These are phyloP conservation scores for Brachionus manjavacas DNA, from an alignment of 1,140 invertebrate species.

Conservation along the genomic window DNA sequence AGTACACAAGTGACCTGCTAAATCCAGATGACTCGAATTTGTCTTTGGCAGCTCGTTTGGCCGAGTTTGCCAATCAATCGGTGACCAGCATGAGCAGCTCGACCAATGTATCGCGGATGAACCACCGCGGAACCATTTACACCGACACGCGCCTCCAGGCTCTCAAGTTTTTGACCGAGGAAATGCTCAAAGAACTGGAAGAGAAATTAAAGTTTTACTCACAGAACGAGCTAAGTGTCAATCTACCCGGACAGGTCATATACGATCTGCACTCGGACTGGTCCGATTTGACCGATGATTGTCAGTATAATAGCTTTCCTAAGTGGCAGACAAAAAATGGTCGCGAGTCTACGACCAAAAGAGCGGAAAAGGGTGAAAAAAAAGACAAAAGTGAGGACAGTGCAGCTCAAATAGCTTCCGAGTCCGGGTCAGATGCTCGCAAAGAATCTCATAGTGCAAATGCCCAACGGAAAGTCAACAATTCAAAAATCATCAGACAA, in stretches of 20 bases:
- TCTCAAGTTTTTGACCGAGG: slow-evolving; percentile 32
- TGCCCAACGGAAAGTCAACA: neutral
- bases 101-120: neutral
- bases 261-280: slow-evolving; percentile 38
- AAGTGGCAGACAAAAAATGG: slow-evolving; percentile 38
- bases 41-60: neutral
- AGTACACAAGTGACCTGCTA: neutral
- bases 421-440: neutral
- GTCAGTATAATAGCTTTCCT: neutral
- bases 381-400: neutral
- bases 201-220: neutral
- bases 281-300: slow-evolving; percentile 36
- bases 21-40: neutral
- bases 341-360: neutral
- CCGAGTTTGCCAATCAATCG: neutral
- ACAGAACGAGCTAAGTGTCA: neutral
- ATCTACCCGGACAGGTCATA: neutral
- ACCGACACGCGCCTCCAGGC: slow-evolving; percentile 5
- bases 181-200: slow-evolving; percentile 18
- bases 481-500: neutral
- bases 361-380: neutral
- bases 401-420: neutral
- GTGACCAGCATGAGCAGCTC: neutral
- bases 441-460: neutral
- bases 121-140: neutral